These are phyloP conservation scores for Lagenorhynchus albirostris DNA, from an alignment of 2,113 vertebrate species.

Conservation along the genomic window DNA sequence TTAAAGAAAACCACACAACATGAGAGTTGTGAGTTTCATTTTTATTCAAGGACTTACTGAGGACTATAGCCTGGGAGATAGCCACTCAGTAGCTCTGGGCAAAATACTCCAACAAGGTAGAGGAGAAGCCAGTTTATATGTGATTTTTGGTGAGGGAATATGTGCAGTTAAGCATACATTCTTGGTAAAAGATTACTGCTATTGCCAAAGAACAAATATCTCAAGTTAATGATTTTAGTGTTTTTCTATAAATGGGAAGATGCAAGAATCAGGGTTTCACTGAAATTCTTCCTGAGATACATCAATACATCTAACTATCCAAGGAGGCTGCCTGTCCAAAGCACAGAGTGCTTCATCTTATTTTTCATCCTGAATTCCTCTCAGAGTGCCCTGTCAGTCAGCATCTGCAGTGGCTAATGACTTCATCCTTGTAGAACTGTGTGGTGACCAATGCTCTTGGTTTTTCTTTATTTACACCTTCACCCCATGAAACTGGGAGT, in stretches of 20 bases:
- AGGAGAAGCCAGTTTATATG: background rate
- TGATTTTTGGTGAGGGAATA: background rate
- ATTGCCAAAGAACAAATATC: background rate
- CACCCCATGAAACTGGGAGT: accelerated
- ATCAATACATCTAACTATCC: background rate
- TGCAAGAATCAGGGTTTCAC: background rate
- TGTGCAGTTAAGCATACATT: background rate
- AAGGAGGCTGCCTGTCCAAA: background rate
- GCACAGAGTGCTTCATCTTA: background rate
- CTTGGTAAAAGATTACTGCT: background rate
- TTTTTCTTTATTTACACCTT: background rate
- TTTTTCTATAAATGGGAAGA: background rate
- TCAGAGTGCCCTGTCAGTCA: background rate
- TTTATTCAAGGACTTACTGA: background rate
- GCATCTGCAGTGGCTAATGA: background rate
- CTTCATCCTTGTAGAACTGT: background rate
- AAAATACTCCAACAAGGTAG: background rate
- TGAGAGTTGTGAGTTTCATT: background rate
- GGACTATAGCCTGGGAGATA: background rate
- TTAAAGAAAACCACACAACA: background rate
- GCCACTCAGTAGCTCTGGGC: background rate
- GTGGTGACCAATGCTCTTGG: background rate
- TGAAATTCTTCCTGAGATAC: background rate
- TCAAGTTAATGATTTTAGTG: background rate
- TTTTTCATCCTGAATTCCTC: background rate